Conservation (phyloP, 2,797 vertebrate species). For the Aplochiton taeniatus region DNA sequence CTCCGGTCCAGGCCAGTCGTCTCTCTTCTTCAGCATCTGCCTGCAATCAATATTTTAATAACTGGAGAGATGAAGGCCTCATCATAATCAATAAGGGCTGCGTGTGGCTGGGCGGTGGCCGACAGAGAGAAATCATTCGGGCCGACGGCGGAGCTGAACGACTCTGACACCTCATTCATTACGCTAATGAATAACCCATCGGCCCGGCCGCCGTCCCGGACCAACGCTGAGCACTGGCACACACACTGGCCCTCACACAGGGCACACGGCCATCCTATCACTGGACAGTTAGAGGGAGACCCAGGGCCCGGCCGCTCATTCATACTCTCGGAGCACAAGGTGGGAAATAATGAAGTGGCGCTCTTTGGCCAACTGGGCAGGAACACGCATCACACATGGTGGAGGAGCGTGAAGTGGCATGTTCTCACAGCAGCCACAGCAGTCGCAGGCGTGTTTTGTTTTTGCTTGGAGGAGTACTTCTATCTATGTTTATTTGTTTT, state of each 20-base stretch:
- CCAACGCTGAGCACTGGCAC: constrained; percentile 44
- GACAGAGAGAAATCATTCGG: constrained; percentile 70
- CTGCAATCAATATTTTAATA: constrained; percentile 75
- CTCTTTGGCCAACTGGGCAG: too few species aligned
- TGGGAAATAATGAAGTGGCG: too few species aligned
- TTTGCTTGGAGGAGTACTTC: too few species aligned
- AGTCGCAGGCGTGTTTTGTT: too few species aligned
- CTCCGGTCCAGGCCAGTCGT: constrained; percentile 26
- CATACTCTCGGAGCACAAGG: too few species aligned
- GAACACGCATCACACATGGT: too few species aligned
- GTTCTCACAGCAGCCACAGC: too few species aligned
- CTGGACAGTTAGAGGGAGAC: background rate
- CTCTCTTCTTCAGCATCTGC: constrained; percentile 51
- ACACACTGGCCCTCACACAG: background rate
- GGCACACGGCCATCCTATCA: background rate
- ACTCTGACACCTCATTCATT: constrained; percentile 76
- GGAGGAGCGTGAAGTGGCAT: too few species aligned
- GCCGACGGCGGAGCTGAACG: constrained; percentile 62
- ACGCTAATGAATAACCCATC: constrained; percentile 72
- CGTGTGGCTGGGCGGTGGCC: constrained; percentile 58
- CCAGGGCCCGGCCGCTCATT: background rate
- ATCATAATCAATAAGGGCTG: constrained; percentile 74
- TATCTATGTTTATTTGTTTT: too few species aligned
- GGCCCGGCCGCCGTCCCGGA: constrained; percentile 55
- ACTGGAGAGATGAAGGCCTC: constrained; percentile 67